Evolutionary conservation across 2,888 invertebrate genomes (phyloP), one percentile per base, ranked within the genome.

Genomic region (Lymantria dispar): DNA sequence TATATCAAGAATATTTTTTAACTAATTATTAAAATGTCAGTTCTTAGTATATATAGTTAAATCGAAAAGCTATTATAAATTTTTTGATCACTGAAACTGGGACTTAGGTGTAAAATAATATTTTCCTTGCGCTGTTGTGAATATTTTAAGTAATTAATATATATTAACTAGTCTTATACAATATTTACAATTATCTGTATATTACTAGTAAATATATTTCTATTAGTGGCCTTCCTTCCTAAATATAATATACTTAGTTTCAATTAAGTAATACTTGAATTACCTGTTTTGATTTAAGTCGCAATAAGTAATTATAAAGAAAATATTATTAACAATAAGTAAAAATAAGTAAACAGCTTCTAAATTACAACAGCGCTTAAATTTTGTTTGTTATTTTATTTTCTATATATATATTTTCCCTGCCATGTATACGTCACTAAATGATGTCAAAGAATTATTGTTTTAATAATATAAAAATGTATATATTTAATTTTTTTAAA

Each of bases 401-500:
- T 56, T 48, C 10, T 36, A 50, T 41, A 12, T 53, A 50, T 46
- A 50, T 45, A 43, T 55, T 64, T 22, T 46, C 52, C 40, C 60
- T 43, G 64, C 64, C 67, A 62, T 67, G 60, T 50, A 53, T 33
- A 57, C 64, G 62, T 64, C 69, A 69, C 63, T 50, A 48, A 52
- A 58, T 50, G 58, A 64, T 70, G 67, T 65, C 63, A 62, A 68
- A 70, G 64, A 64, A 40, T 40, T 59, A 56, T 54, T 60, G 50
- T 59, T 54, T 56, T 59, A 67, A 52, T 58, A 50, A 64, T 64
- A 60, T 63, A 60, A 66, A 22, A 66, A 62, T 74, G 70, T 75
- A 68, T 70, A 73, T 75, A 74, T 64, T 59, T 67, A 55, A 64
- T 70, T 64, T 50, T 65, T 61, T 68, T 64, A 66, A 60, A 50